A percentile compares a stretch with the other conserved stretches of the same genome.
Evolutionary conservation across 2,888 invertebrate species (phyloP).

Genomic region (Scrobipalpa atriplicella): DNA sequence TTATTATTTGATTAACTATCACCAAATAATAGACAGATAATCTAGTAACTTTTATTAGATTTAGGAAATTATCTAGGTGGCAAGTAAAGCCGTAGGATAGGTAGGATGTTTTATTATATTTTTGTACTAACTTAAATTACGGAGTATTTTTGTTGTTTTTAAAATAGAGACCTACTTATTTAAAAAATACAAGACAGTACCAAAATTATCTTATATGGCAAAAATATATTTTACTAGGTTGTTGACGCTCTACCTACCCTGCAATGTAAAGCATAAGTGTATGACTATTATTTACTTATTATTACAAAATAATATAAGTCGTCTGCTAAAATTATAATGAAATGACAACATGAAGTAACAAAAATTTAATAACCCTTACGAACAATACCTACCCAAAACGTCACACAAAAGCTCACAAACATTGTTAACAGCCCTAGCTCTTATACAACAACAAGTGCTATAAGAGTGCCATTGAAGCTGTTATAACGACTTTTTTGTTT

Average conservation of each 20-base stretch:
- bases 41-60: constrained; percentile 2
- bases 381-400: constrained; percentile 29
- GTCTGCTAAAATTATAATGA: background rate
- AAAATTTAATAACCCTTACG: background rate
- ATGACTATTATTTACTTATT: background rate
- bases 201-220: too few relatives aligned
- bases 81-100: background rate
- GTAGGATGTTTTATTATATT: background rate
- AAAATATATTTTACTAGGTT: too few relatives aligned
- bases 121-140: too few relatives aligned
- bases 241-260: too few relatives aligned
- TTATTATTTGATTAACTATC: constrained; percentile 21
- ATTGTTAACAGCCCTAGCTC: constrained; percentile 44
- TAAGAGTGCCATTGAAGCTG: constrained; percentile 53
- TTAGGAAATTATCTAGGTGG: background rate
- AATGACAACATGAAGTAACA: background rate
- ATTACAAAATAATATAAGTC: background rate
- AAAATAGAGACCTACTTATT: too few relatives aligned
- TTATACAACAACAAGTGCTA: constrained; percentile 26
- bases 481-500: constrained; percentile 42
- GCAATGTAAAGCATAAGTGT: too few relatives aligned
- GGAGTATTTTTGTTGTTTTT: too few relatives aligned
- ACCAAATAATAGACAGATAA: constrained; percentile 12
- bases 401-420: constrained; percentile 45
- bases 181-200: too few relatives aligned